Percentiles rank a stretch among this genome's conserved stretches.
Evolutionary conservation across 2,113 vertebrate species (phyloP).

Genomic region (Paratilapia polleni): DNA sequence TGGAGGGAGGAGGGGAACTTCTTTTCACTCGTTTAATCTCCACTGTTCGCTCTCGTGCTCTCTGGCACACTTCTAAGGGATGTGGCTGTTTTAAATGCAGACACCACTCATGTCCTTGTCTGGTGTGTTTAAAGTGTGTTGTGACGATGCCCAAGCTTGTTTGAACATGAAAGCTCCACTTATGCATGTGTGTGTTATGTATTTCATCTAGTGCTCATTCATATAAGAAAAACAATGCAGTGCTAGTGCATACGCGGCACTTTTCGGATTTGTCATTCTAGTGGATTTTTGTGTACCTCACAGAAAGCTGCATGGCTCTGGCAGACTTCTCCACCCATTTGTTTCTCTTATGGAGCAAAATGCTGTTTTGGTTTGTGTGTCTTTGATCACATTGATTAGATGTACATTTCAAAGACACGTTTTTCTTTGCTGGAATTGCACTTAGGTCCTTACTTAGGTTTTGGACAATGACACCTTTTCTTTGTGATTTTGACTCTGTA

Average conservation of each 20-base stretch:
- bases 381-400: conserved; percentile 39
- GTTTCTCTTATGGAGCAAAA: neutral
- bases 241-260: conserved; percentile 21
- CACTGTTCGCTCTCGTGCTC: conserved; percentile 53
- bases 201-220: neutral
- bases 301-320: neutral
- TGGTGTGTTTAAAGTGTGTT: conserved; percentile 37
- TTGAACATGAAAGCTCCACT: conserved; percentile 7
- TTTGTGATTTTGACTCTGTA: too few species aligned
- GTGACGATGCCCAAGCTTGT: conserved; percentile 1
- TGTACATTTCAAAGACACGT: neutral
- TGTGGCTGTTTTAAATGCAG: conserved; percentile 65
- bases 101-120: conserved; percentile 42
- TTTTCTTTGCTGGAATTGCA: neutral
- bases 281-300: neutral
- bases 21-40: conserved; percentile 70
- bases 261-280: neutral
- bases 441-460: neutral
- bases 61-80: conserved; percentile 70
- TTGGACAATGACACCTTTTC: too few species aligned
- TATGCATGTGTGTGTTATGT: neutral
- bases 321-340: neutral
- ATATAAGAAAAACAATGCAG: conserved; percentile 4
- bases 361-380: neutral
- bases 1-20: conserved; percentile 39